Percentiles rank a stretch among this genome's conserved stretches.
Evolutionary conservation across 1,140 invertebrate species (phyloP).

Genomic region (Papilio dardanus): DNA sequence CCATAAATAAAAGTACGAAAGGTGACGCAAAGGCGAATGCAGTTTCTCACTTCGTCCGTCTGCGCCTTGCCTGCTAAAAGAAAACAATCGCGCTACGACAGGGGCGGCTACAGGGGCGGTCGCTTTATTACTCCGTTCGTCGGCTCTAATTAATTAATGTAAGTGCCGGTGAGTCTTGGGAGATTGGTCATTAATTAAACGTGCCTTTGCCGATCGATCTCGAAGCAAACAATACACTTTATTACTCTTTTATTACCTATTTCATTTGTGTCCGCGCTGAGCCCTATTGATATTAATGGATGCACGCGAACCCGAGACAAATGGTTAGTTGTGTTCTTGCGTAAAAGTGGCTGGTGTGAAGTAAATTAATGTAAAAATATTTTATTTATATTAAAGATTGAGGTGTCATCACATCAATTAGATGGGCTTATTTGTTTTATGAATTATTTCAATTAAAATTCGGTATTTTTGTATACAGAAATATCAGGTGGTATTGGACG

Average conservation of each 20-base stretch:
- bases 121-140: conserved; percentile 64
- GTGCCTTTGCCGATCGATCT: conserved; percentile 71
- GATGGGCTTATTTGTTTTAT: no score
- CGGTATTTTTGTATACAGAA: neutral
- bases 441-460: conserved; percentile 8
- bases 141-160: conserved; percentile 76
- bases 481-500: neutral
- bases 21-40: neutral
- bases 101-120: conserved; percentile 41
- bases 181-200: conserved; percentile 79
- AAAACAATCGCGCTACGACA: conserved; percentile 61
- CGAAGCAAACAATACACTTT: conserved; percentile 71
- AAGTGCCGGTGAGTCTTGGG: conserved; percentile 76
- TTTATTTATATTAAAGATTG: no score
- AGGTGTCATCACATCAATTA: no score
- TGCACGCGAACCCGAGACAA: conserved; percentile 8
- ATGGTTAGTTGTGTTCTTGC: neutral
- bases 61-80: conserved; percentile 49
- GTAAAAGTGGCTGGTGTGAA: neutral
- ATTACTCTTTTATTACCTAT: conserved; percentile 69
- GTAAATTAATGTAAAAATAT: neutral
- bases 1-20: conserved; percentile 20
- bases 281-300: conserved; percentile 23
- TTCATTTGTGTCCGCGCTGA: conserved; percentile 56
- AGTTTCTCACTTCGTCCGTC: conserved; percentile 16